A percentile compares a stretch with the other conserved stretches of the same genome.
Conservation (phyloP, 2,113 vertebrate genomes). For the Camelus dromedarius region DNA sequence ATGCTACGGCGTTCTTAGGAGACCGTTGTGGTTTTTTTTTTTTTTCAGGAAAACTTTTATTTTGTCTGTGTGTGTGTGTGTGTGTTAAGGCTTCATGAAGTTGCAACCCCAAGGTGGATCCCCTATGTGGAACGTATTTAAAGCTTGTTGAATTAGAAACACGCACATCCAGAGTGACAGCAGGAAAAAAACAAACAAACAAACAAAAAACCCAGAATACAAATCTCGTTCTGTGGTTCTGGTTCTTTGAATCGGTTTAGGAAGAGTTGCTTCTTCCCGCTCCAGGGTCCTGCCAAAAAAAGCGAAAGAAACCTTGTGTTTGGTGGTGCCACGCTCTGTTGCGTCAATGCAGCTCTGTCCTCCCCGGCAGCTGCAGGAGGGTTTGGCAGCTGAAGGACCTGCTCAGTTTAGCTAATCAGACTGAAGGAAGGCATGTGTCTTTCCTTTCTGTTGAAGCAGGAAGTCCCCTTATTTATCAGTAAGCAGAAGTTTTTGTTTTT, state of each 20-base stretch:
- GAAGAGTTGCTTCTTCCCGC: constrained; percentile 72
- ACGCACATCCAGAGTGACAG: background rate
- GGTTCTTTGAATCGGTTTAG: constrained; percentile 74
- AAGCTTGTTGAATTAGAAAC: constrained; percentile 65
- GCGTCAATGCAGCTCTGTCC: constrained; percentile 66
- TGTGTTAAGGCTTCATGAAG: constrained; percentile 77
- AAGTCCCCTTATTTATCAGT: constrained; percentile 11
- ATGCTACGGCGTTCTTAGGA: constrained; percentile 87
- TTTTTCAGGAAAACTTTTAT: constrained; percentile 51
- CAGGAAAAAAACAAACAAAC: constrained; percentile 14
- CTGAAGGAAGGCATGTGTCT: background rate
- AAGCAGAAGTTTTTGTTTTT: background rate
- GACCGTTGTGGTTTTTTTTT: constrained; percentile 40
- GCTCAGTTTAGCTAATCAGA: constrained; percentile 59
- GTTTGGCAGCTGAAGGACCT: constrained; percentile 18
- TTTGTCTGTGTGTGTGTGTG: background rate
- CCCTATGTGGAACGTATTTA: constrained; percentile 56
- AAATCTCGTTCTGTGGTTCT: constrained; percentile 74
- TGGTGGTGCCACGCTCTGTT: background rate
- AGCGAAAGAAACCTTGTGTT: constrained; percentile 74
- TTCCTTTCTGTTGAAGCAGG: background rate
- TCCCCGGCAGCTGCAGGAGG: constrained; percentile 70
- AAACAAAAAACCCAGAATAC: background rate
- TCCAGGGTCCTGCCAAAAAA: constrained; percentile 70
- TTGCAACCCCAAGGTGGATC: constrained; percentile 62